Conservation (phyloP, 2,113 vertebrate species). For the Tenebrosternarchus preto region DNA sequence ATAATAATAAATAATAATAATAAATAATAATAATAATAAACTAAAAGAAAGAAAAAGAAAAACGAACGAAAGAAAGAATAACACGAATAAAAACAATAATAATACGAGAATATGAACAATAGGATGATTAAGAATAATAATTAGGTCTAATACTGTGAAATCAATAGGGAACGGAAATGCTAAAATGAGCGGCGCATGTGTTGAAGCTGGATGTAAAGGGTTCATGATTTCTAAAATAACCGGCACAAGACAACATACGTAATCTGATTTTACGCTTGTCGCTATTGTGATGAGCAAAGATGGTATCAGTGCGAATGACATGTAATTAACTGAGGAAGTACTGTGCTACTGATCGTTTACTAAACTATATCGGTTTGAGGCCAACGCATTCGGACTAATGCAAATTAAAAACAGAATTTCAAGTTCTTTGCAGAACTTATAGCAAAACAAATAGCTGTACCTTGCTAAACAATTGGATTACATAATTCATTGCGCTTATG, state of each 20-base stretch:
- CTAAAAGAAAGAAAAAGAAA: neutral
- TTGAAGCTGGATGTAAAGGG: neutral
- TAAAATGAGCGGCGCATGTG: neutral
- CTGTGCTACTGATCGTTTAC: neutral
- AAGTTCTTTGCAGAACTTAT: no score
- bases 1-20: neutral
- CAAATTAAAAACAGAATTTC: no score
- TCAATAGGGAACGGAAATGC: no score
- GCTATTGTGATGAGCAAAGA: constrained; percentile 15
- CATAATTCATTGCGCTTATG: neutral
- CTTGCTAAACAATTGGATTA: no score
- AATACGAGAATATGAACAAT: neutral
- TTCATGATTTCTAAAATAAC: neutral
- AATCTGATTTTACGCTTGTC: constrained; percentile 24
- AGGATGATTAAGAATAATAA: neutral
- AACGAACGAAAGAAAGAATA: neutral
- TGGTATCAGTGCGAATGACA: neutral
- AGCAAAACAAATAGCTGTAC: no score
- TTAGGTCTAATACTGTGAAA: no score
- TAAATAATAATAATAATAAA: neutral
- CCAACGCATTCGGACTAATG: no score
- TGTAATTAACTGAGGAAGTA: neutral
- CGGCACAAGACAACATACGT: neutral
- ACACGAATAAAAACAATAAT: neutral
- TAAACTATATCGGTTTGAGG: neutral